A percentile compares a stretch with the other conserved stretches of the same genome.
Evolutionary conservation across 2,888 invertebrate species (phyloP).

Genomic region (Tetanocera ferruginea): DNA sequence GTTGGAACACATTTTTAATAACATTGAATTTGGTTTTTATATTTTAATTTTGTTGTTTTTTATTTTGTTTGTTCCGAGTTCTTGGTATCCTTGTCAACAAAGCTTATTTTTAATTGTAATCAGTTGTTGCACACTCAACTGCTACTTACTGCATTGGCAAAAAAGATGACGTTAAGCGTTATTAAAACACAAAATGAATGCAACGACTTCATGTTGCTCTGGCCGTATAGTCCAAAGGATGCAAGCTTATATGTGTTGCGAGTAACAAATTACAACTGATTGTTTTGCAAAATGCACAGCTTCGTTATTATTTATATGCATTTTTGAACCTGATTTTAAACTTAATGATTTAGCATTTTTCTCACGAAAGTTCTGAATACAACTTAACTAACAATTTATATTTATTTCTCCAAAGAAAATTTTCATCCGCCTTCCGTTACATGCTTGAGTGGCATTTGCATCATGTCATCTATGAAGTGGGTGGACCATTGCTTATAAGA

Average conservation of each 20-base stretch:
- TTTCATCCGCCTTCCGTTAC: constrained; percentile 65
- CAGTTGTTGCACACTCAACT: background rate
- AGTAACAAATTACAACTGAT: background rate
- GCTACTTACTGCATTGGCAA: constrained; percentile 18
- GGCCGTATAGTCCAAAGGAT: too few species aligned
- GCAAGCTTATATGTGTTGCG: background rate
- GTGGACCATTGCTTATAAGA: constrained; percentile 64
- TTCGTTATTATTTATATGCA: constrained; percentile 14
- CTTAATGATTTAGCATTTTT: constrained; percentile 15
- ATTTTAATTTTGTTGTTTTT: too few species aligned
- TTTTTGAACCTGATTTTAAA: background rate
- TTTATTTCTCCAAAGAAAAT: constrained; percentile 55
- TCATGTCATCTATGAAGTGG: constrained; percentile 64
- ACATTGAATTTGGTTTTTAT: too few species aligned
- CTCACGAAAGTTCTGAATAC: background rate
- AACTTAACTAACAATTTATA: background rate
- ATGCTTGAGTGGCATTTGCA: constrained; percentile 69
- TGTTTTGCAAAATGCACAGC: background rate
- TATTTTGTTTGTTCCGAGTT: too few species aligned
- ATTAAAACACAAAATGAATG: background rate
- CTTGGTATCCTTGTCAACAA: too few species aligned
- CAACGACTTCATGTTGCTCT: background rate
- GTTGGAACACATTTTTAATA: too few species aligned
- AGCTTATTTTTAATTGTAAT: background rate
- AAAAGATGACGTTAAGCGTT: background rate